These are phyloP conservation scores for Petaurus breviceps DNA, from an alignment of 2,113 vertebrate genomes.

Conservation along the genomic window DNA sequence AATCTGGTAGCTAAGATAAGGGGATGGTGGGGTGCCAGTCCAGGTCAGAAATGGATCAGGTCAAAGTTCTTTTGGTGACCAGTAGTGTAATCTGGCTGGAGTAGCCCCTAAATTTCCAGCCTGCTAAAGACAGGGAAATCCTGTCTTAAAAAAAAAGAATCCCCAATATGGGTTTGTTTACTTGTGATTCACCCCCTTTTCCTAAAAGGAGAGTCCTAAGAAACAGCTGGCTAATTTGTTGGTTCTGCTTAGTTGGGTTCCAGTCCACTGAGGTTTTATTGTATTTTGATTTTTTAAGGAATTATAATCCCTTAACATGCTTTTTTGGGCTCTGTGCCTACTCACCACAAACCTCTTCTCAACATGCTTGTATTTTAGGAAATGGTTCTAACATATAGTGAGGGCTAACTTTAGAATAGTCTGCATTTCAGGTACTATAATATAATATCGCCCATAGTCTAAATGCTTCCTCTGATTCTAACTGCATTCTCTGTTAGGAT, in stretches of 20 bases:
- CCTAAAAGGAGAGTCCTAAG: neutral
- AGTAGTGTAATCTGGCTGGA: neutral
- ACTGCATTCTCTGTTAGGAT: constrained; percentile 1
- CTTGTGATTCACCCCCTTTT: neutral
- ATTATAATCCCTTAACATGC: neutral
- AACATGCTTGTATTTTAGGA: constrained; percentile 20
- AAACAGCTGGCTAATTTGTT: constrained; percentile 18
- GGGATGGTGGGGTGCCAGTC: neutral
- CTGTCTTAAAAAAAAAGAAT: constrained; percentile 15
- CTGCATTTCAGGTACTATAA: constrained; percentile 26
- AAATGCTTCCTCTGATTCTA: constrained; percentile 44
- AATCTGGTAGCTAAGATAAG: neutral
- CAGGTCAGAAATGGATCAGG: neutral
- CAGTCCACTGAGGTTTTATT: neutral
- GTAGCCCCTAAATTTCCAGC: neutral
- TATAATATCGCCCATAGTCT: constrained; percentile 13
- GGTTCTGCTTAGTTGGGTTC: neutral
- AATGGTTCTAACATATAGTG: constrained; percentile 13
- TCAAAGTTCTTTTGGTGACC: neutral
- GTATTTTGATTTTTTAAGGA: neutral
- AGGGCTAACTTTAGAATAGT: constrained; percentile 28
- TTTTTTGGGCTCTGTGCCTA: neutral
- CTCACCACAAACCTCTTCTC: neutral
- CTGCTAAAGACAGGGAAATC: neutral
- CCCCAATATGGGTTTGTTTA: neutral